These are phyloP conservation scores for Neoscelio sp. DNA, from an alignment of 2,888 invertebrate genomes.

Conservation along the genomic window DNA sequence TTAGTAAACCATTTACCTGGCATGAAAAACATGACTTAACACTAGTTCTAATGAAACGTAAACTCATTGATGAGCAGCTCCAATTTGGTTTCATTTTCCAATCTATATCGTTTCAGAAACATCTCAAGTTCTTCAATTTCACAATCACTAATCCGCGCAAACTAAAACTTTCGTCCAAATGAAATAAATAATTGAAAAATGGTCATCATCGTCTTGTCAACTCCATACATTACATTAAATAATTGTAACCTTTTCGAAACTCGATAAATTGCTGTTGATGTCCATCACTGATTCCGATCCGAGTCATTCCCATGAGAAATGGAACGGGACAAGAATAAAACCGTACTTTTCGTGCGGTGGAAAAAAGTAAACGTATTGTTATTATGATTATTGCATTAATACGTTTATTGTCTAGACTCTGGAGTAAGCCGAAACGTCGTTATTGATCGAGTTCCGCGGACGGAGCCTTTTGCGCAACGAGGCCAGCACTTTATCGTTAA, in stretches of 20 bases:
- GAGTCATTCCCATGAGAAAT: conserved; percentile 41
- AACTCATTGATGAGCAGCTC: no score
- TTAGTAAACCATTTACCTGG: no score
- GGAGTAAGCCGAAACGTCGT: conserved; percentile 68
- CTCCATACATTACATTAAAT: conserved; percentile 24
- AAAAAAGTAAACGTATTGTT: conserved; percentile 29
- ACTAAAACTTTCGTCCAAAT: conserved; percentile 2
- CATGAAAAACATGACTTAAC: no score
- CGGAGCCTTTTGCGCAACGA: conserved; percentile 68
- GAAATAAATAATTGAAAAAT: conserved; percentile 7
- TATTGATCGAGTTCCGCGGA: conserved; percentile 75
- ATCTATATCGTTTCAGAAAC: no score
- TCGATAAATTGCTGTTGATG: conserved; percentile 55
- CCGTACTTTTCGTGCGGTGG: background rate
- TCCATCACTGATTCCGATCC: conserved; percentile 46
- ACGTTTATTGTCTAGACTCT: conserved; percentile 63
- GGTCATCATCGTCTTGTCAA: conserved; percentile 11
- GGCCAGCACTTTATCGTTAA: conserved; percentile 52
- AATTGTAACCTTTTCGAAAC: conserved; percentile 59
- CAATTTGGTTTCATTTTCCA: no score
- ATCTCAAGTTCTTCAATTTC: no score
- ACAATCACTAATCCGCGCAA: conserved; percentile 2
- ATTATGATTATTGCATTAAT: conserved; percentile 59
- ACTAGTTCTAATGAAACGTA: no score
- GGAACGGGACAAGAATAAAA: conserved; percentile 6